phyloP scores from a whole-genome alignment of 2,888 invertebrate genomes.

The Lochmaea crataegi region DNA sequence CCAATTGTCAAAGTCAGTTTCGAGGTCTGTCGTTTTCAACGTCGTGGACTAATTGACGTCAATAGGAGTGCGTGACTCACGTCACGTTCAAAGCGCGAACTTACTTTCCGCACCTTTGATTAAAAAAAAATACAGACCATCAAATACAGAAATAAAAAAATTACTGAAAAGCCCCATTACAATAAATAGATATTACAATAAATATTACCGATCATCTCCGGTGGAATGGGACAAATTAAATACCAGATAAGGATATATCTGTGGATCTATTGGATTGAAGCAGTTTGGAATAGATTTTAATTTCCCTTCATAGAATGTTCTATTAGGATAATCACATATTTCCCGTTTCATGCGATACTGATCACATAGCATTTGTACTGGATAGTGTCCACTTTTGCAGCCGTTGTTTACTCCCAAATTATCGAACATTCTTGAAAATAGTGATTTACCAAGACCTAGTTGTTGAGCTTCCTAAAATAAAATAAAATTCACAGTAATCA shows the following conservation, averaged over 20 bases:
- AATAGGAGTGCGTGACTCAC: too few species aligned
- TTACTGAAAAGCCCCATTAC: too few species aligned
- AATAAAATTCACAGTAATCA: constrained; percentile 12
- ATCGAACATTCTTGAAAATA: constrained; percentile 80
- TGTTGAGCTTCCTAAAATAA: constrained; percentile 74
- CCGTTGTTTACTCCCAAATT: constrained; percentile 62
- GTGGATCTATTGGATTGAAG: constrained; percentile 53
- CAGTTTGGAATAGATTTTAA: constrained; percentile 58
- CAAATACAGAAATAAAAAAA: background rate
- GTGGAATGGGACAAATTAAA: constrained; percentile 66
- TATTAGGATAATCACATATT: constrained; percentile 84
- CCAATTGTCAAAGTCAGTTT: too few species aligned
- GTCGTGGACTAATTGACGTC: too few species aligned
- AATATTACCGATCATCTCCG: constrained; percentile 49
- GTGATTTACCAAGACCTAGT: constrained; percentile 77
- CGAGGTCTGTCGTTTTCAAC: too few species aligned
- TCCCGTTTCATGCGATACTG: constrained; percentile 91
- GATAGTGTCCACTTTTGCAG: constrained; percentile 56
- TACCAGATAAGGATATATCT: constrained; percentile 69
- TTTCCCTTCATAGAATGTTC: constrained; percentile 74
- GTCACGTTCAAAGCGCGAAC: too few species aligned
- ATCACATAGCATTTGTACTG: constrained; percentile 70
- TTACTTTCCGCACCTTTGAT: too few species aligned
- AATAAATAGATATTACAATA: background rate
- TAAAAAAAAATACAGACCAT: too few species aligned